Base-by-base conservation (phyloP, 2,113 vertebrate species). In the Shinisaurus crocodilurus region DNA sequence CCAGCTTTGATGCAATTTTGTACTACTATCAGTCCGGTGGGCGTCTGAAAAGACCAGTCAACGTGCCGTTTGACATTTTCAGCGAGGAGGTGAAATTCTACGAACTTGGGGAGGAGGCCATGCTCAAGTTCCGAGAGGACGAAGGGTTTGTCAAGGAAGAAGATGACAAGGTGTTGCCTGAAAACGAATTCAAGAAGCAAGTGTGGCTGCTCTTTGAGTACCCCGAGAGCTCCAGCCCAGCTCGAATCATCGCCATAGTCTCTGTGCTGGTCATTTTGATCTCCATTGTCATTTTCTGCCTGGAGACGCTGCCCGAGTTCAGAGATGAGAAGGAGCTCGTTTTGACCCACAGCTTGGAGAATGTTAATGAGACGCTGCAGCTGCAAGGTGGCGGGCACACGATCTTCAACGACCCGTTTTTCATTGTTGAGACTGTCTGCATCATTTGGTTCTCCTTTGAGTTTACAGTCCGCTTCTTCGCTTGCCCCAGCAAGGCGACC, bases 371-470 rank as follows among this genome's bases (percentile, higher is more conserved):
- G 93, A 97, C 98, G 0, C 94, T 97, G 63, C 96, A 95, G 82
- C 92, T 88, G 70, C 93, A 95, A 0, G 97, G 97, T 90, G 97
- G 97, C 65, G 98, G 98, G 75, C 98, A 98, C 92, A 99, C 99
- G 0, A 97, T 99, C 3, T 99, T 99, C 97, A 99, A 98, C 72
- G 99, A 99, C 97, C 99, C 99, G 0, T 99, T 99, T 89, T 99
- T 99, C 98, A 98, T 99, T 23, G 98, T 99, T 96, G 99, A 99
- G 96, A 99, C 99, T 0, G 98, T 99, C 37, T 99, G 99, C 96
- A 99, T 99, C 27, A 98, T 99, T 76, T 99, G 99, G 99, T 99
- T 99, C 96, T 99, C 99, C 85, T 99, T 99, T 84, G 99, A 99
- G 97, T 98, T 99, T 88, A 97, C 98, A 88, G 99, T 99, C 45